phyloP scores from a whole-genome alignment of 2,888 invertebrate genomes.

The Netelia fuscicornis region DNA sequence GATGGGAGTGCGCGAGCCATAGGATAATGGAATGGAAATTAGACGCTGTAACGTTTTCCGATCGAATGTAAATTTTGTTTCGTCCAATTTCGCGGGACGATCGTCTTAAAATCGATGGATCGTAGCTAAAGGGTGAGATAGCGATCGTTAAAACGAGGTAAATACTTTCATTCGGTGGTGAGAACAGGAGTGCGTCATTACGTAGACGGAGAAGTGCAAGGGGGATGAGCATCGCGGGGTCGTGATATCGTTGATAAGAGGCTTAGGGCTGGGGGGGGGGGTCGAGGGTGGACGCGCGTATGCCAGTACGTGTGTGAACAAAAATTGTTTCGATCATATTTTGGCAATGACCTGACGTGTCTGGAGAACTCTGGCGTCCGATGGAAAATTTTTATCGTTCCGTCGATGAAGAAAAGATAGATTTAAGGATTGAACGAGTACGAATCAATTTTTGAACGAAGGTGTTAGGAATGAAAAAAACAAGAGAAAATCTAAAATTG shows the following conservation, averaged over 20 bases:
- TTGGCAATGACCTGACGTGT: neutral
- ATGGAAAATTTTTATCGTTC: conserved; percentile 69
- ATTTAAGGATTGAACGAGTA: conserved; percentile 49
- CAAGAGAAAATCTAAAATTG: neutral
- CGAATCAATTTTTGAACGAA: conserved; percentile 71
- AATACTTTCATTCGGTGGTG: too few species aligned
- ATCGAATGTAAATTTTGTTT: conserved; percentile 48
- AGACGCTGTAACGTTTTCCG: conserved; percentile 46
- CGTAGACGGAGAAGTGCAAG: too few species aligned
- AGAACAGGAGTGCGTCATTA: too few species aligned
- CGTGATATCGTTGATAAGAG: too few species aligned
- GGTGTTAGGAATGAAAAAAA: conserved; percentile 1
- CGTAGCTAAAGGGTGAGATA: conserved; percentile 34
- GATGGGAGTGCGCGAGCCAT: conserved; percentile 24
- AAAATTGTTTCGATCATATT: too few species aligned
- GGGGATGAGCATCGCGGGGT: too few species aligned
- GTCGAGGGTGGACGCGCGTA: too few species aligned
- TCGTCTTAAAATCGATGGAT: conserved; percentile 26
- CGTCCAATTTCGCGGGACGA: conserved; percentile 23
- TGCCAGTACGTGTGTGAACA: too few species aligned
- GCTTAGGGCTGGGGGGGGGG: too few species aligned
- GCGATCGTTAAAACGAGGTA: neutral
- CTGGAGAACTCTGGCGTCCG: conserved; percentile 31
- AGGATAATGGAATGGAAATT: conserved; percentile 52
- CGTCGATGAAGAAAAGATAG: conserved; percentile 34